Evolutionary conservation across 2,113 vertebrate species (phyloP).

Genomic region (Scartelaos histophorus): DNA sequence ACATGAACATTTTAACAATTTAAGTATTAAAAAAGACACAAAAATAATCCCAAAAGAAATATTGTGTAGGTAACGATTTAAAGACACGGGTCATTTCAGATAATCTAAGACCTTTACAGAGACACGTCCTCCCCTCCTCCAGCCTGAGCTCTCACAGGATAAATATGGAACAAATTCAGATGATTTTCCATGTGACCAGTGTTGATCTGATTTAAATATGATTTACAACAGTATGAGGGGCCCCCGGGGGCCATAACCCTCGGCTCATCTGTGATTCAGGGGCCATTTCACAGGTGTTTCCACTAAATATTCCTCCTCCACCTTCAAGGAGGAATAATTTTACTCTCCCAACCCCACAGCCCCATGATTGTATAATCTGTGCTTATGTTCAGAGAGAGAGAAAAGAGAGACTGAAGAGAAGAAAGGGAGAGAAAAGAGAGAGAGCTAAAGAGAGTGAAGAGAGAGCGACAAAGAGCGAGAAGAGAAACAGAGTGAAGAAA

Average conservation of each 20-base stretch:
- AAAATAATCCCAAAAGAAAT: no score
- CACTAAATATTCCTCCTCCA: background rate
- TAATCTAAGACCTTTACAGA: background rate
- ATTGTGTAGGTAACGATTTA: no score
- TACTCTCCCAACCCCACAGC: background rate
- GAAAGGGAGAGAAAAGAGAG: background rate
- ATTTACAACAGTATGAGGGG: background rate
- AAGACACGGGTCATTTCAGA: no score
- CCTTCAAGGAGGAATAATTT: background rate
- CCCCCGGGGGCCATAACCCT: background rate
- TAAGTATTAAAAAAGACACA: no score
- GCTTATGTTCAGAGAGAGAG: background rate
- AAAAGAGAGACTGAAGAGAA: no score
- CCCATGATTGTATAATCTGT: background rate
- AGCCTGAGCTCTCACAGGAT: background rate
- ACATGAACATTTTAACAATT: no score
- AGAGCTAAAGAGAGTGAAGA: background rate
- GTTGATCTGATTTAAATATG: background rate
- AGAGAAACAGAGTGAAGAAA: no score
- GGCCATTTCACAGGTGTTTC: background rate
- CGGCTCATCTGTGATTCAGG: background rate
- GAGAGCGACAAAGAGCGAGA: no score
- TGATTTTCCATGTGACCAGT: background rate
- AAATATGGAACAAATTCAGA: background rate
- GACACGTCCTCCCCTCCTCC: background rate